Conservation (phyloP, 2,888 invertebrate genomes). For the Bhutanitis thaidina region DNA sequence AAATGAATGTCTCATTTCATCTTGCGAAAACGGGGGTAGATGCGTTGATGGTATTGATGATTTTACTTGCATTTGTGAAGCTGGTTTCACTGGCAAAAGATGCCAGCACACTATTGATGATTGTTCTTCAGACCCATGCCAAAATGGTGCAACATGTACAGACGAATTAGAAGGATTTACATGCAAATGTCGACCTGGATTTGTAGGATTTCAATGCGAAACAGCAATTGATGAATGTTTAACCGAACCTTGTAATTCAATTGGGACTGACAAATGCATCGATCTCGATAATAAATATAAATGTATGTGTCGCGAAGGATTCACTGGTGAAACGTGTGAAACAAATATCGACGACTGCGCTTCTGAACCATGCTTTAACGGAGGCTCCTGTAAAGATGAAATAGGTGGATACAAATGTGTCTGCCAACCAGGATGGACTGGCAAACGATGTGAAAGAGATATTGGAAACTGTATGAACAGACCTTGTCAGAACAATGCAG, state of each 20-base stretch:
- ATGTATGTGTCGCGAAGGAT: slow-evolving; percentile 95
- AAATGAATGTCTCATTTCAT: slow-evolving; percentile 92
- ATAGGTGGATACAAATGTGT: slow-evolving; percentile 90
- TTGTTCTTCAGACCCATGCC: slow-evolving; percentile 93
- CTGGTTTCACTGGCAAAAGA: slow-evolving; percentile 95
- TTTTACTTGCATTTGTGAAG: slow-evolving; percentile 92
- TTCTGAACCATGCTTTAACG: slow-evolving; percentile 91
- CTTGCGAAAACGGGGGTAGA: slow-evolving; percentile 95
- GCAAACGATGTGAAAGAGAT: slow-evolving; percentile 90
- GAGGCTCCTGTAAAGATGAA: slow-evolving; percentile 92
- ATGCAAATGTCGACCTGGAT: slow-evolving; percentile 96
- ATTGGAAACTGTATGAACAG: slow-evolving; percentile 91
- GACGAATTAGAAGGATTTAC: slow-evolving; percentile 94
- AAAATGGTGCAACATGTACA: slow-evolving; percentile 93
- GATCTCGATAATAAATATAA: slow-evolving; percentile 92
- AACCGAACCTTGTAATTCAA: slow-evolving; percentile 93
- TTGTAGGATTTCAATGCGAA: slow-evolving; percentile 94
- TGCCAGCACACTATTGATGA: slow-evolving; percentile 97
- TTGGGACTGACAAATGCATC: slow-evolving; percentile 93
- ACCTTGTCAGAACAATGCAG: slow-evolving; percentile 96
- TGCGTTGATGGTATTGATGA: slow-evolving; percentile 93
- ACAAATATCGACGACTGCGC: slow-evolving; percentile 93
- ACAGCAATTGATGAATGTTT: slow-evolving; percentile 95
- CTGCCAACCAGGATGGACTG: slow-evolving; percentile 93
- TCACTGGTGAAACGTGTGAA: slow-evolving; percentile 90